Conservation (phyloP, 2,888 invertebrate species). For the Parelbella ahira region DNA sequence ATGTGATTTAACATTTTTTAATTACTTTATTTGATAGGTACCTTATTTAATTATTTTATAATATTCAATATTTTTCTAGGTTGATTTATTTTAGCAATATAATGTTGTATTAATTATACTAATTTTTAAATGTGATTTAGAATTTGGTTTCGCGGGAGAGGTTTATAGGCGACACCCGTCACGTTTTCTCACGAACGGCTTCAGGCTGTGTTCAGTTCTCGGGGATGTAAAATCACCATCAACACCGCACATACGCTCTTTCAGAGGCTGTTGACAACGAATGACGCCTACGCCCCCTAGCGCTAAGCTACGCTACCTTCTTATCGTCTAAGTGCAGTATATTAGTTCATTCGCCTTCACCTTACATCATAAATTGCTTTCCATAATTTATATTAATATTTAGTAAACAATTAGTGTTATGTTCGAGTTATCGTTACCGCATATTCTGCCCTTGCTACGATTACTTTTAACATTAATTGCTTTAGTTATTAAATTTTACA, state of each 20-base stretch:
- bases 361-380: conserved; percentile 44
- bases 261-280: conserved; percentile 9
- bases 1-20: too few species aligned
- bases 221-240: conserved; percentile 11
- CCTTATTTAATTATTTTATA: conserved; percentile 1
- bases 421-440: conserved; percentile 9
- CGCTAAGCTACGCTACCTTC: conserved; percentile 61
- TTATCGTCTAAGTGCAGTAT: conserved; percentile 73
- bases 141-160: conserved; percentile 69
- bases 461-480: conserved; percentile 9
- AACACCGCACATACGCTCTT: conserved; percentile 7
- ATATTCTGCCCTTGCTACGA: conserved; percentile 2
- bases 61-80: conserved; percentile 19
- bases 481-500: conserved; percentile 12
- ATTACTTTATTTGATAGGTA: too few species aligned
- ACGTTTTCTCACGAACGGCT: neutral
- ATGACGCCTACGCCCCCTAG: conserved; percentile 41
- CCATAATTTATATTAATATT: conserved; percentile 50
- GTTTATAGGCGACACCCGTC: conserved; percentile 45
- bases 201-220: conserved; percentile 16
- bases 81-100: conserved; percentile 20
- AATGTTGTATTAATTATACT: conserved; percentile 25
- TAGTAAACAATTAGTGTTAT: conserved; percentile 40
- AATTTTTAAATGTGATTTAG: conserved; percentile 71
- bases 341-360: conserved; percentile 58